phyloP scores from a whole-genome alignment of 2,888 invertebrate genomes.

The Microctonus hyperodae region DNA sequence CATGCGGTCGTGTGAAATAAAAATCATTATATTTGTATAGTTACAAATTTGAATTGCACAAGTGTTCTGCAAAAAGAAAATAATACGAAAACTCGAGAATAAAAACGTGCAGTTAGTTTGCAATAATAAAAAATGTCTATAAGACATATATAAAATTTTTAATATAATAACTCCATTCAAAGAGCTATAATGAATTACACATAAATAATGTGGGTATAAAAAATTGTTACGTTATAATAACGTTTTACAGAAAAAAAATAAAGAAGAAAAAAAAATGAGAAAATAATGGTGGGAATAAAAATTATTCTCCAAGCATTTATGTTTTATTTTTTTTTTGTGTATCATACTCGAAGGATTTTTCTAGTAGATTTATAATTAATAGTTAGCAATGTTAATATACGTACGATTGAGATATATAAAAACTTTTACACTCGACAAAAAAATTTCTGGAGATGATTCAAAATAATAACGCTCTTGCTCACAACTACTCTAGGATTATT shows the following conservation, averaged over 20 bases:
- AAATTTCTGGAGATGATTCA: constrained; percentile 58
- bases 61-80: neutral
- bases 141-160: constrained; percentile 8
- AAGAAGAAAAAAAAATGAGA: too few relatives aligned
- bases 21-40: constrained; percentile 22
- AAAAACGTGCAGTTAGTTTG: neutral
- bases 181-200: constrained; percentile 6
- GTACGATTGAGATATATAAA: constrained; percentile 12
- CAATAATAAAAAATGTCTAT: constrained; percentile 1
- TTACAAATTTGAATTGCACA: neutral
- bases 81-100: neutral
- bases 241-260: too few relatives aligned
- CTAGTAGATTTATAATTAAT: constrained; percentile 9
- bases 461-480: constrained; percentile 54
- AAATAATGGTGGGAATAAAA: too few relatives aligned
- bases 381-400: constrained; percentile 16
- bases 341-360: constrained; percentile 8
- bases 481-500: constrained; percentile 58
- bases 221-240: too few relatives aligned
- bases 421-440: constrained; percentile 31
- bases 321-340: too few relatives aligned
- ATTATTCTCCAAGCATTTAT: neutral
- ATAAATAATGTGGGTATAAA: neutral
- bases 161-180: neutral
- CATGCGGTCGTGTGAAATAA: constrained; percentile 2